A percentile compares a stretch with the other conserved stretches of the same genome.
phyloP scores from a whole-genome alignment of 2,888 invertebrate genomes.

The Nineta flava region DNA sequence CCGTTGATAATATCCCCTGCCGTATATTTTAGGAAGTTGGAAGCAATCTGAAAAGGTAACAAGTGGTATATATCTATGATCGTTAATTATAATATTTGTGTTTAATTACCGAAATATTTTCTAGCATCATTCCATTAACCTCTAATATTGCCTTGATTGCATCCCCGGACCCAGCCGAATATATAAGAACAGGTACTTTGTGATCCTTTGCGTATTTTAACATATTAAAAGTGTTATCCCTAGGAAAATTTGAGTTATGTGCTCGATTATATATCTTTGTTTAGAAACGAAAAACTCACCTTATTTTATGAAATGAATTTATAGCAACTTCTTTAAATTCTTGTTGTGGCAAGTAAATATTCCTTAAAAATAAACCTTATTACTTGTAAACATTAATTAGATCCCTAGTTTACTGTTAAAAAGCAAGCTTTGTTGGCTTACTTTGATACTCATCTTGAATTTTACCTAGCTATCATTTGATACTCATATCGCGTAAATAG shows the following conservation, averaged over 20 bases:
- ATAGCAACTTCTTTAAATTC: constrained; percentile 40
- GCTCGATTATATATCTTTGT: too few species aligned
- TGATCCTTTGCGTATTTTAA: constrained; percentile 42
- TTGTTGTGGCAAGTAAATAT: constrained; percentile 32
- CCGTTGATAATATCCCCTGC: constrained; percentile 45
- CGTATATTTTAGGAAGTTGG: constrained; percentile 68
- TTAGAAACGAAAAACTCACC: too few species aligned
- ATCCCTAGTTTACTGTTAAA: too few species aligned
- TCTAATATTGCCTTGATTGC: constrained; percentile 63
- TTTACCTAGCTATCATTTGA: too few species aligned
- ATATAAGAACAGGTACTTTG: constrained; percentile 77
- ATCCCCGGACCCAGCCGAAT: constrained; percentile 91
- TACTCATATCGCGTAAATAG: too few species aligned
- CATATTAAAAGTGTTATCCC: constrained; percentile 54
- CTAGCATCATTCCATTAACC: constrained; percentile 45
- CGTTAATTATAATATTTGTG: too few species aligned
- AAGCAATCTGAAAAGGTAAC: constrained; percentile 42
- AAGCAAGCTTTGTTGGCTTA: too few species aligned
- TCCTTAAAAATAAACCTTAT: constrained; percentile 27
- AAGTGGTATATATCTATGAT: too few species aligned
- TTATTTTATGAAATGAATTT: constrained; percentile 26
- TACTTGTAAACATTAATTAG: too few species aligned
- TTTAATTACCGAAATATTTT: constrained; percentile 49
- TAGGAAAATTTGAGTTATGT: constrained; percentile 19
- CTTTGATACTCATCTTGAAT: too few species aligned